phyloP scores from a whole-genome alignment of 2,888 invertebrate species.

The Lepidocyrtinus sp. region DNA sequence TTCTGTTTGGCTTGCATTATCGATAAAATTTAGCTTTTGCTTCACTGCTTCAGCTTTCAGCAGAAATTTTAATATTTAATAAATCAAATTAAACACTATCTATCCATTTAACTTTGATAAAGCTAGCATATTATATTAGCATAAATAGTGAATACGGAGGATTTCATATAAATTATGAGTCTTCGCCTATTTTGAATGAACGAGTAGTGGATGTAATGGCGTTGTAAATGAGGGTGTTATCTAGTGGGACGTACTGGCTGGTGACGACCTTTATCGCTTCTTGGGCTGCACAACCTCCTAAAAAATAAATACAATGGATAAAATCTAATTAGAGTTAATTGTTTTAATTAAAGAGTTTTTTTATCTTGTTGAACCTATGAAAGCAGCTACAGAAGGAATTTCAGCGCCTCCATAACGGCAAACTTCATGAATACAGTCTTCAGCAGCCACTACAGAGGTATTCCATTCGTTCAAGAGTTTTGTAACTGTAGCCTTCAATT shows the following conservation, averaged over 20 bases:
- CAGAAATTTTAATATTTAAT: too few relatives aligned
- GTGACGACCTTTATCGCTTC: conserved; percentile 97
- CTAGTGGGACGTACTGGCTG: conserved; percentile 94
- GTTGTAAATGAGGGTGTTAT: conserved; percentile 97
- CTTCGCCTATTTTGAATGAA: conserved; percentile 79
- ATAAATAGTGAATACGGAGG: too few relatives aligned
- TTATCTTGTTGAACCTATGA: too few relatives aligned
- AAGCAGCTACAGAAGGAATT: conserved; percentile 94
- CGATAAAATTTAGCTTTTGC: too few relatives aligned
- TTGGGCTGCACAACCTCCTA: conserved; percentile 93
- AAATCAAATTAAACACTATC: conserved; percentile 18
- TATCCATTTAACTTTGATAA: too few relatives aligned
- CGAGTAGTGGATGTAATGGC: conserved; percentile 90
- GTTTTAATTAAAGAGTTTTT: too few relatives aligned
- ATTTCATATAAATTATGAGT: neutral
- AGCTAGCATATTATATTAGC: too few relatives aligned
- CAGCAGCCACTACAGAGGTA: conserved; percentile 81
- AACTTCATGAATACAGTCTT: conserved; percentile 95
- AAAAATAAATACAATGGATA: too few relatives aligned
- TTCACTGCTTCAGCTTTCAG: too few relatives aligned
- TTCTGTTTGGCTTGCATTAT: too few relatives aligned
- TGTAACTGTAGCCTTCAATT: conserved; percentile 75
- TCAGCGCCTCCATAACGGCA: conserved; percentile 96
- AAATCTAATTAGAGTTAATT: too few relatives aligned
- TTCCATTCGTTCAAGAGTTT: conserved; percentile 91